Evolutionary conservation across 2,113 vertebrate species (phyloP).

Genomic region (Anser cygnoides): DNA sequence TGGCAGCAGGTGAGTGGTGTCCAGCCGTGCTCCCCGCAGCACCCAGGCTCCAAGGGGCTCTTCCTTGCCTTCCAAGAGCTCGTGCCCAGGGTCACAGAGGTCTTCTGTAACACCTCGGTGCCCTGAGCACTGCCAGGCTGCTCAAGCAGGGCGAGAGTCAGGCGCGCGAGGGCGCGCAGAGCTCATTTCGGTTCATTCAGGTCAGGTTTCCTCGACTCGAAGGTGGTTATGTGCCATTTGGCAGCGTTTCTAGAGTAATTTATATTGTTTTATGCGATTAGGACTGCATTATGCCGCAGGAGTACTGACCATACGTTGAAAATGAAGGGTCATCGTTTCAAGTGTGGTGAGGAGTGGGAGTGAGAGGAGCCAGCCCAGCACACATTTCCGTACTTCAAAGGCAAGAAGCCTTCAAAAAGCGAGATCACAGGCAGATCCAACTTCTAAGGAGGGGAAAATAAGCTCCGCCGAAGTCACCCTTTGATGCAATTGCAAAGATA

Average conservation of each 20-base stretch:
- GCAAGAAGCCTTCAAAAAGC: slow-evolving; percentile 1
- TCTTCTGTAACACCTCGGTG: too few species aligned
- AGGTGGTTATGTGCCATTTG: not conserved
- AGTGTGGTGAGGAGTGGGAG: not conserved
- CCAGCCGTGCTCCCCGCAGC: not conserved
- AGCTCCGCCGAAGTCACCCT: slow-evolving; percentile 8
- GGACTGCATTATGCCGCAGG: not conserved
- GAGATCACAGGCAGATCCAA: slow-evolving; percentile 2
- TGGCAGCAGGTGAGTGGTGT: not conserved
- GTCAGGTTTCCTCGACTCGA: not conserved
- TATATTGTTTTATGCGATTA: not conserved
- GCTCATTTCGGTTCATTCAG: not conserved
- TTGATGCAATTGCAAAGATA: slow-evolving; percentile 29
- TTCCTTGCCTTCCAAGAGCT: not conserved
- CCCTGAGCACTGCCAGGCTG: not conserved
- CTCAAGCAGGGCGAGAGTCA: not conserved
- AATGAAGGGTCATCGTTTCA: slow-evolving; percentile 10
- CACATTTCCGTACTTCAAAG: slow-evolving; percentile 54
- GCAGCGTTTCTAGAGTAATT: not conserved
- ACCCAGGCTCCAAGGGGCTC: too few species aligned
- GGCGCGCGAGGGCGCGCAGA: not conserved
- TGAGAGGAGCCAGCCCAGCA: not conserved
- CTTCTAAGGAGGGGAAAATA: slow-evolving; percentile 45
- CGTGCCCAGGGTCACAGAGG: not conserved
- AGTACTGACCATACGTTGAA: not conserved